Evolutionary conservation across 2,113 vertebrate species (phyloP), one percentile per base, ranked within the genome.

Genomic region (Bucco capensis): DNA sequence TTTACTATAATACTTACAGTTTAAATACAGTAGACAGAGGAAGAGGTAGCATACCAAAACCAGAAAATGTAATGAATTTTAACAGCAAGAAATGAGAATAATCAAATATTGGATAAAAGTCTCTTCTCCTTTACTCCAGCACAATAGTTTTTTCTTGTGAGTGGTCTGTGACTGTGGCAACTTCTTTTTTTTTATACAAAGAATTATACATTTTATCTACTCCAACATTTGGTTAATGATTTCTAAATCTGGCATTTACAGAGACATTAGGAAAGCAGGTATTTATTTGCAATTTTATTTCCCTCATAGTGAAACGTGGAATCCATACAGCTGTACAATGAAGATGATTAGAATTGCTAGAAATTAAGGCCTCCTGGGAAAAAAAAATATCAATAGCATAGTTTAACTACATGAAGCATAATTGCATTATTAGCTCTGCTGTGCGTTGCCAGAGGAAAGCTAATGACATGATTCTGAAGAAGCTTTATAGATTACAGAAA

Each of bases 341-440:
- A 90, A 83, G 81, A 94, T 91, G 86, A 96, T 92, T 94, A 89
- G 88, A 54, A 93, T 38, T 92, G 53, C 93, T 51, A 95, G 89
- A 95, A 88, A 95, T 81, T 35, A 93, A 95, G 88, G 72, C 72
- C 81, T 96, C 90, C 80, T 93, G 89, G 94, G 85, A 95, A 42
- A 70, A 91, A 93, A 96, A 96, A 88, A 94, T 95, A 96, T 94
- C 96, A 96, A 95, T 95, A 95, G 90, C 71, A 71, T 49, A 93
- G 60, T 96, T 96, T 94, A 97, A 94, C 92, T 95, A 93, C 78
- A 91, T 87, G 73, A 96, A 93, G 79, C 80, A 77, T 95, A 94
- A 95, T 93, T 95, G 84, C 80, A 96, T 93, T 95, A 95, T 95
- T 95, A 96, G 73, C 91, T 94, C 75, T 94, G 92, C 93, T 88